phyloP scores from a whole-genome alignment of 2,113 vertebrate genomes.

The Cygnus atratus region DNA sequence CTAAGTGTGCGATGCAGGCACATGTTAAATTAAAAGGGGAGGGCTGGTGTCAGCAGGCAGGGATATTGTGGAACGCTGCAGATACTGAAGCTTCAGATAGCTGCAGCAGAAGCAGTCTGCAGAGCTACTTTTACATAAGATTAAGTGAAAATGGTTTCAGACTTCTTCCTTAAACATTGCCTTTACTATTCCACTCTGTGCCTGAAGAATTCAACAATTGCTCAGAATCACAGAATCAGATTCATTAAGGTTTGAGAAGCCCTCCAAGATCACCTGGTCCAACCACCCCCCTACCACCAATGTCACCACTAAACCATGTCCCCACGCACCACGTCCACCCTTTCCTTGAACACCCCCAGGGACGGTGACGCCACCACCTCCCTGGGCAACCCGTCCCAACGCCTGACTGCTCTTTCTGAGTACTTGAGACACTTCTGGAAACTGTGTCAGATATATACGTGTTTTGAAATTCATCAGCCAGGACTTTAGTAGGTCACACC shows the following conservation, averaged over 20 bases:
- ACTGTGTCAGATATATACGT: background rate
- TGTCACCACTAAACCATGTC: too few relatives aligned
- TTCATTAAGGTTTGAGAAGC: too few relatives aligned
- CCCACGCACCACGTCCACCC: too few relatives aligned
- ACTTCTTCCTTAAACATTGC: background rate
- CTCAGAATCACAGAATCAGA: too few relatives aligned
- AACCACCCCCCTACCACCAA: too few relatives aligned
- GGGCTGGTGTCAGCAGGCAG: background rate
- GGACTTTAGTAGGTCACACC: fast-evolving
- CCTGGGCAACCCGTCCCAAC: too few relatives aligned
- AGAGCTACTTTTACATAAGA: background rate
- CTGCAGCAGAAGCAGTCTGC: background rate
- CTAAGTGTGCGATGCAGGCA: background rate
- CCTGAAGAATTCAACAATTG: background rate
- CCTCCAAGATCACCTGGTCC: too few relatives aligned
- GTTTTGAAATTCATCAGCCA: background rate
- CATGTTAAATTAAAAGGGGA: fast-evolving
- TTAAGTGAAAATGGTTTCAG: background rate
- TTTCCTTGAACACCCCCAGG: too few relatives aligned
- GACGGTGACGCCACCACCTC: too few relatives aligned
- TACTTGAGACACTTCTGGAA: background rate
- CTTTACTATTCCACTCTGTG: background rate
- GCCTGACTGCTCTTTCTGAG: too few relatives aligned
- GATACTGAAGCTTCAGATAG: too few relatives aligned
- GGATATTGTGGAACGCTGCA: background rate